A percentile compares a stretch with the other conserved stretches of the same genome.
These are phyloP conservation scores for Zoanthus solanderi DNA, from an alignment of 92 coral and sea anemone genomes.

Conservation along the genomic window DNA sequence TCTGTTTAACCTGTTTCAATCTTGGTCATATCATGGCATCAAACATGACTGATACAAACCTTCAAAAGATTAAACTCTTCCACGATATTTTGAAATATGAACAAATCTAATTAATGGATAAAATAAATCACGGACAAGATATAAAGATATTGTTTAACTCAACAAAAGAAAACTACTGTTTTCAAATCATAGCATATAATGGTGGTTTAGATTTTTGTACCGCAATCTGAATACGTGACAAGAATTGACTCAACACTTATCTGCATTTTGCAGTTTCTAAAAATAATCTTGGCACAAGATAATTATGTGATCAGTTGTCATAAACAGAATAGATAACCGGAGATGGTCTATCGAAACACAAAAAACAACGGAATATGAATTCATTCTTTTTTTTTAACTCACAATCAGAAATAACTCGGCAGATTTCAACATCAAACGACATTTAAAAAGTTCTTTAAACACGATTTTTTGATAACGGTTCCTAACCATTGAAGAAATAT, in stretches of 20 bases:
- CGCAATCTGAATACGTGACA: background rate
- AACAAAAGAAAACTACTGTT: background rate
- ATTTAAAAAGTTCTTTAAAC: constrained; percentile 51
- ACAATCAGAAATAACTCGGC: background rate
- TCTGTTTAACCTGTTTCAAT: background rate
- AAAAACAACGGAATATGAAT: background rate
- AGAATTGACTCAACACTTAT: background rate
- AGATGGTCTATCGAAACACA: constrained; percentile 1
- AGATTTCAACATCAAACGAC: background rate
- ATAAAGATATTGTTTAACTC: background rate
- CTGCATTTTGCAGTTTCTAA: constrained; percentile 29
- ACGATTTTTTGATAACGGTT: background rate
- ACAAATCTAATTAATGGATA: constrained; percentile 19
- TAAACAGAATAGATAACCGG: background rate
- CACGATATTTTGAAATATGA: constrained; percentile 16
- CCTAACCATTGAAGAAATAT: too few relatives aligned
- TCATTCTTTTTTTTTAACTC: background rate
- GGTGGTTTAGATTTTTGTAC: background rate
- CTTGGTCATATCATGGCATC: constrained; percentile 8
- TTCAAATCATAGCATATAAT: background rate
- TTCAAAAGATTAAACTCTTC: constrained; percentile 2
- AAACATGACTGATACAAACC: background rate
- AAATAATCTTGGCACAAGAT: background rate
- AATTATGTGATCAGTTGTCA: background rate
- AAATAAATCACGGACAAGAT: background rate